Base-by-base conservation (phyloP, 2,113 vertebrate species). In the Etia nguti region DNA sequence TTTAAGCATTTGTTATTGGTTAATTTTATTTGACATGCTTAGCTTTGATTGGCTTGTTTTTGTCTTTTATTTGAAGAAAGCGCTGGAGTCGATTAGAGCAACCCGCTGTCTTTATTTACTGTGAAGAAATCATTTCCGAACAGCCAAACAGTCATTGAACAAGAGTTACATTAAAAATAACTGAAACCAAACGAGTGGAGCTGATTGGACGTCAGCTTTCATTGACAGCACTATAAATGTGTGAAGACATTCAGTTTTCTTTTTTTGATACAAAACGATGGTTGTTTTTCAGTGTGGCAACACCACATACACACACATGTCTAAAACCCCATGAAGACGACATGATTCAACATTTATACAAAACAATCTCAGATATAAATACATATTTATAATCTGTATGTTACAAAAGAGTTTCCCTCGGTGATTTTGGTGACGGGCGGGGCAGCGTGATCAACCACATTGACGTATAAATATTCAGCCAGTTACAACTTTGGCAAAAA, bases 351-450 rank as follows among this genome's bases (percentile, higher is more conserved):
- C 85, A 90, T 85, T 57, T 70, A 75, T 94, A 93, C 92, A 91
- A 94, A 93, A 88, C 85, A 62, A 54, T 82, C 50, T 41, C 43
- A 50, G 60, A 79, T 93, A 92, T 84, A 94, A 94, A 94, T 90
- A 91, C 87, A 89, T 90, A 90, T 94, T 88, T 91, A 92, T 93
- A 80, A 80, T 92, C 86, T 83, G 80, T 89, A 93, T 89, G 88
- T 18, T 91, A 94, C 89, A 94, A 93, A 92, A 68, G 38, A 82
- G 18, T 15, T 82, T 75, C 57, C 79, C 88, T 75, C 31, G 1
- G 88, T 80, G 90, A 87, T 59, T 50, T 9, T 59, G 16, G 86
- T 82, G 89, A 79, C 5, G 6, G 79, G 57, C 0, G 13, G 48
- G 56, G 82, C 2, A 38, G 68, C 18, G 84, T 86, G 83, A 79